phyloP scores from a whole-genome alignment of 2,113 vertebrate species.

The Chaenogobius annularis region DNA sequence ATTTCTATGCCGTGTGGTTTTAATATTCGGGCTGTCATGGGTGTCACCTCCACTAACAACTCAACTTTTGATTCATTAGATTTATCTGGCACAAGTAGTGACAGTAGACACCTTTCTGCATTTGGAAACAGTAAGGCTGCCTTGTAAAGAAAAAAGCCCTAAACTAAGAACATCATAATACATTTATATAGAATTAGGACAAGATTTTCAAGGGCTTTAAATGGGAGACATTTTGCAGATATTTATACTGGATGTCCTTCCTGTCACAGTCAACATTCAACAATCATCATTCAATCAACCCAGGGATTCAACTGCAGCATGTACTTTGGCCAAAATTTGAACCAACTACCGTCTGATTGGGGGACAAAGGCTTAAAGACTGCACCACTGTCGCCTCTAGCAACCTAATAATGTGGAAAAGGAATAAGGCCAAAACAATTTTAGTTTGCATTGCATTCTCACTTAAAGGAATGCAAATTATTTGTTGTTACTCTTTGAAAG shows the following conservation, averaged over 20 bases:
- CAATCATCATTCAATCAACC: neutral
- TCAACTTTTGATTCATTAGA: slow-evolving; percentile 10
- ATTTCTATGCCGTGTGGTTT: slow-evolving; percentile 1
- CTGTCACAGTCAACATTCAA: neutral
- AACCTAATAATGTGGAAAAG: neutral
- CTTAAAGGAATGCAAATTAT: neutral
- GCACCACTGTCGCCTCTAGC: neutral
- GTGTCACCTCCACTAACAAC: slow-evolving; percentile 4
- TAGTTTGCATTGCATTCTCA: neutral
- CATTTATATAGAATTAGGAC: neutral
- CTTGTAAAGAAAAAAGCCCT: neutral
- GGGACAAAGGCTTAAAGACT: neutral
- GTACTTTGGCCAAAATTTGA: neutral
- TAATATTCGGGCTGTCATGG: slow-evolving; percentile 6
- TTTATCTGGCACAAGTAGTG: neutral
- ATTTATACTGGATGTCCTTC: neutral
- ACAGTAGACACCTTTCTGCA: neutral
- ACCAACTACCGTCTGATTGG: neutral
- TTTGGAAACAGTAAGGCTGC: neutral
- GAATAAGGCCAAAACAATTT: neutral
- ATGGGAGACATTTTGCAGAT: neutral
- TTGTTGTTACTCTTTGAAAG: neutral
- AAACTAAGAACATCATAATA: neutral
- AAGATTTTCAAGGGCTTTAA: too few species aligned
- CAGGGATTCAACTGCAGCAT: neutral